Conservation (phyloP, 2,888 invertebrate genomes). For the Melanargia galathea region DNA sequence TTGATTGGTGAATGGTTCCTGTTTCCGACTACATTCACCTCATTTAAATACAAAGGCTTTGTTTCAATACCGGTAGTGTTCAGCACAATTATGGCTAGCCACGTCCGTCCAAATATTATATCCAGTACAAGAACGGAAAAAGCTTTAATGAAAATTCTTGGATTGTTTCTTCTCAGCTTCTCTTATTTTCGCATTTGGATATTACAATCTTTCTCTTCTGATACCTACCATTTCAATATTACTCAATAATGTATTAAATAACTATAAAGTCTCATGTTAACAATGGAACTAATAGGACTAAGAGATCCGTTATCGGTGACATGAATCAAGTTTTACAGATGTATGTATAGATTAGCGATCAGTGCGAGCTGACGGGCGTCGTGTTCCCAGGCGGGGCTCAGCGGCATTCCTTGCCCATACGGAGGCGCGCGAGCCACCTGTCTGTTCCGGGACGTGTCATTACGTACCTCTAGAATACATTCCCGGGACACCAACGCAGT, state of each 20-base stretch:
- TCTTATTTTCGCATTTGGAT: neutral
- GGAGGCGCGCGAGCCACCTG: conserved; percentile 63
- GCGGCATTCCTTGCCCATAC: conserved; percentile 77
- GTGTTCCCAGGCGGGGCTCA: conserved; percentile 69
- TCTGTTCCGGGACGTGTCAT: conserved; percentile 70
- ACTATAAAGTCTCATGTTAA: neutral
- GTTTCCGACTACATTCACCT: conserved; percentile 65
- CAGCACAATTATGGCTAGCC: conserved; percentile 40
- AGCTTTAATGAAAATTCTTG: neutral
- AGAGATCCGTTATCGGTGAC: conserved; percentile 57
- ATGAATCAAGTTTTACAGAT: conserved; percentile 58
- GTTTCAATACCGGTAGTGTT: conserved; percentile 53
- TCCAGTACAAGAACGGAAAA: neutral
- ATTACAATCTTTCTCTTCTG: neutral
- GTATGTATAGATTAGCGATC: conserved; percentile 45
- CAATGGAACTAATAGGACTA: conserved; percentile 43
- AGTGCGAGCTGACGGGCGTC: conserved; percentile 46
- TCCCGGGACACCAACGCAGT: conserved; percentile 65
- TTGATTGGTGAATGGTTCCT: conserved; percentile 59
- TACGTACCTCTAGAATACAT: conserved; percentile 61
- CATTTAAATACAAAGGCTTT: conserved; percentile 69
- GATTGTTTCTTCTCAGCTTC: neutral
- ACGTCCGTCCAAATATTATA: conserved; percentile 49
- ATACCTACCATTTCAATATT: neutral
- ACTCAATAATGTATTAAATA: neutral